Evolutionary conservation across 2,888 invertebrate genomes (phyloP), one percentile per base, ranked within the genome.

Genomic region (Nasonia oneida): DNA sequence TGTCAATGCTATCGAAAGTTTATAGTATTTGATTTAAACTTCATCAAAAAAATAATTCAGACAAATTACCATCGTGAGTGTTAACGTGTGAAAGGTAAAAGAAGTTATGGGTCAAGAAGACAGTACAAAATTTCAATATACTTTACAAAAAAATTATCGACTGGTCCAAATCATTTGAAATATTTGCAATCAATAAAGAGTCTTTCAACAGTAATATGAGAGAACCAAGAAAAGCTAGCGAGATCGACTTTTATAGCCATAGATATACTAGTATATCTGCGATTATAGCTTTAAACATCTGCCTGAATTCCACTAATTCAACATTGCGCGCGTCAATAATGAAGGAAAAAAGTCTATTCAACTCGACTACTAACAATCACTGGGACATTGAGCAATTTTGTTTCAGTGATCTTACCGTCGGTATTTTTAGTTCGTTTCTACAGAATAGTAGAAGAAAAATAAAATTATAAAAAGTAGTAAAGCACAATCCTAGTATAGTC

Each of bases 181-280:
- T 18, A 76, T 64, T 73, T 47, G 18, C 42, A 39, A 71, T n/a
- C 39, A 50, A 77, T 29, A 83, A 77, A 78, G 12, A 23, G 29
- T 67, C 3, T 64, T 79, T 67, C 23, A 76, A 71, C 67, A 81
- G 15, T 29, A 90, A 88, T 90, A 89, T 75, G 87, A 88, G 82
- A 89, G 89, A 88, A 89, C 82, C 71, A 89, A 90, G 90, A 89
- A 90, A 84, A 78, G 89, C 89, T 90, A 88, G 89, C 90, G 84
- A 88, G 88, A 83, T 81, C 42, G 73, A 81, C 47, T 77, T 76
- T 37, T 37, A 37, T 37, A 37, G 37, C 37, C 37, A 37, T 37
- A 37, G 37, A 37, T 5, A 37, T 37, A 37, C 37, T 37, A 37
- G 37, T 37, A 37, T 5, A 37, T 37, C 37, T 37, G 4, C 4